phyloP scores from a whole-genome alignment of 2,113 vertebrate species.

The Donacobius atricapilla region DNA sequence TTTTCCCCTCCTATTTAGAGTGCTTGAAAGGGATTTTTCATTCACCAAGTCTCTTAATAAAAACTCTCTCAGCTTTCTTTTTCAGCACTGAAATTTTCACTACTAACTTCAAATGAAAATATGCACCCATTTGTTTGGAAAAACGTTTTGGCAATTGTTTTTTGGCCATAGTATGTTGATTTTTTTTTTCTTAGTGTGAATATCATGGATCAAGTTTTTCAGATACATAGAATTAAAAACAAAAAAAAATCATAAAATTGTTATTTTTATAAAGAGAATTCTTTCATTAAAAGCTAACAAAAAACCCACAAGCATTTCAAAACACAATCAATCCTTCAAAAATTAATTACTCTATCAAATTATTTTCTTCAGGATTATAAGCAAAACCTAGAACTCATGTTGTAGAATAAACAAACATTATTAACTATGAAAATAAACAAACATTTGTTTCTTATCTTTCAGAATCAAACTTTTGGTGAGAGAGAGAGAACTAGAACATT shows the following conservation, averaged over 20 bases:
- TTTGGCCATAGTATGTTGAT: neutral
- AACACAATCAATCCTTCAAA: neutral
- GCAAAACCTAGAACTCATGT: neutral
- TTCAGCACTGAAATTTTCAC: neutral
- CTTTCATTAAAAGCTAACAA: neutral
- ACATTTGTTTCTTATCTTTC: neutral
- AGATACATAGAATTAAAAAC: neutral
- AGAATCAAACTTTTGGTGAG: neutral
- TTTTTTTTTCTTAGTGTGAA: neutral
- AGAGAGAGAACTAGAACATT: neutral
- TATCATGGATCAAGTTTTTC: neutral
- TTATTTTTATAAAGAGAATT: neutral
- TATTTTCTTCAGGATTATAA: neutral
- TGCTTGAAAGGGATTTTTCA: neutral
- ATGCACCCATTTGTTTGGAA: neutral
- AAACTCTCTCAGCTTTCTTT: neutral
- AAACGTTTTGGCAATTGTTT: neutral
- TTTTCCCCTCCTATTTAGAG: neutral
- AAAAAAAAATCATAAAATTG: neutral
- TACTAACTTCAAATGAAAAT: neutral
- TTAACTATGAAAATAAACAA: neutral
- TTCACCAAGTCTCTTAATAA: neutral
- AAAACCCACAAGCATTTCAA: neutral
- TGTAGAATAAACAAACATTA: neutral
- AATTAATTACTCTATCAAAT: neutral